A percentile compares a stretch with the other conserved stretches of the same genome.
These are phyloP conservation scores for Diplosoma virens DNA, from an alignment of 23 tunicate species.

Conservation along the genomic window DNA sequence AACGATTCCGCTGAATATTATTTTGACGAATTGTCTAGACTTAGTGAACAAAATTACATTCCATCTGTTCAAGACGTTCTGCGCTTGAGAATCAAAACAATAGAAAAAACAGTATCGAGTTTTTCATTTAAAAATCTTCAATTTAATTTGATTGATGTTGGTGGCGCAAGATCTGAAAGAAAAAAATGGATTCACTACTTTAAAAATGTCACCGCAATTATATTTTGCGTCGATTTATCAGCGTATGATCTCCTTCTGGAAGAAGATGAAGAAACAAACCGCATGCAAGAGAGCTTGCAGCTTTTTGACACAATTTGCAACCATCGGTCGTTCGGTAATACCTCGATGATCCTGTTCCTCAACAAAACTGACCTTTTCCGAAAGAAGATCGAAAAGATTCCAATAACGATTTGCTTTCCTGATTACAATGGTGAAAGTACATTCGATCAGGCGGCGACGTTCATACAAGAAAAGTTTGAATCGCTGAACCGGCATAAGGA, in stretches of 20 bases:
- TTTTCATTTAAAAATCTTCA: constrained; percentile 77
- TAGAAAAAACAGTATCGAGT: constrained; percentile 87
- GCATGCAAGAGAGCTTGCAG: constrained; percentile 88
- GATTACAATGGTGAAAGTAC: constrained; percentile 62
- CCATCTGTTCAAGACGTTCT: constrained; percentile 96
- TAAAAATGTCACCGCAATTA: constrained; percentile 83
- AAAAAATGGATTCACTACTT: constrained; percentile 97
- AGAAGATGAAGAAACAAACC: constrained; percentile 89
- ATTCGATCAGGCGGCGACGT: constrained; percentile 65
- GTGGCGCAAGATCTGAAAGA: constrained; percentile 86
- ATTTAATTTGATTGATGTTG: constrained; percentile 84
- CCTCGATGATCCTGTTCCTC: constrained; percentile 79
- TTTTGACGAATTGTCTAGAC: constrained; percentile 62
- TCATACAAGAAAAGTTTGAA: constrained; percentile 57
- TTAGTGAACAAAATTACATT: constrained; percentile 61
- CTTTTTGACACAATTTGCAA: constrained; percentile 80
- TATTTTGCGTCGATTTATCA: constrained; percentile 95
- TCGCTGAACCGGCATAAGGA: constrained; percentile 56
- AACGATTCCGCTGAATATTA: constrained; percentile 97
- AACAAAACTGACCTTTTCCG: constrained; percentile 77
- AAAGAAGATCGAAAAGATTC: constrained; percentile 45
- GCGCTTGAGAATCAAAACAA: constrained; percentile 92
- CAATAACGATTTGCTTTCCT: constrained; percentile 68
- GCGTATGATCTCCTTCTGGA: constrained; percentile 76
- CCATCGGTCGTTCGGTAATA: constrained; percentile 62